phyloP scores from a whole-genome alignment of 1,140 invertebrate genomes.

The Drosophila melanica region DNA sequence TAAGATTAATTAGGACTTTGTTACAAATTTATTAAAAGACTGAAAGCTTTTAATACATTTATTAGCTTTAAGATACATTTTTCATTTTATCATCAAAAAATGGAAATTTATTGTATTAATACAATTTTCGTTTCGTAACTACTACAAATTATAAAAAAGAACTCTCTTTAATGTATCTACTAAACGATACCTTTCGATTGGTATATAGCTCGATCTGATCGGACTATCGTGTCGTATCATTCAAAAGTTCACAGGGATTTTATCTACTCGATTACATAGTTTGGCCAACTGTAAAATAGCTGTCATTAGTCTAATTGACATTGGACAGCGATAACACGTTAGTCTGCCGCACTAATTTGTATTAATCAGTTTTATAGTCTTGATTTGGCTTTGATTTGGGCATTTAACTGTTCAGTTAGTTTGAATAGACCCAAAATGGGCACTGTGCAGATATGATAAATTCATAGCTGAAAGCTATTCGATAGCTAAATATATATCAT shows the following conservation, averaged over 20 bases:
- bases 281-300: conserved; percentile 13
- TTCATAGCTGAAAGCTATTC: background rate
- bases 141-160: too few relatives aligned
- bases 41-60: too few relatives aligned
- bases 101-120: too few relatives aligned
- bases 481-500: background rate
- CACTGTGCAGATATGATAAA: conserved; percentile 1
- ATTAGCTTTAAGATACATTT: too few relatives aligned
- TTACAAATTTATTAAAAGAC: too few relatives aligned
- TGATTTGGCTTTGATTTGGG: conserved; percentile 27
- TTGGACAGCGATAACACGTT: conserved; percentile 3
- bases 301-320: conserved; percentile 23
- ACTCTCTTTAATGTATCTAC: too few relatives aligned
- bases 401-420: conserved; percentile 40
- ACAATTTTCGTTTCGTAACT: too few relatives aligned
- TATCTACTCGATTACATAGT: background rate
- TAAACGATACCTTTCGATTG: too few relatives aligned
- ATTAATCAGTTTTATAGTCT: conserved; percentile 66
- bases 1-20: too few relatives aligned
- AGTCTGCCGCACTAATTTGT: conserved; percentile 58
- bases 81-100: too few relatives aligned
- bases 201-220: too few relatives aligned
- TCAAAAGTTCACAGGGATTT: background rate
- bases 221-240: too few relatives aligned
- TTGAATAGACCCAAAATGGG: conserved; percentile 13